These are phyloP conservation scores for Xanthorhoe spadicearia DNA, from an alignment of 2,888 invertebrate genomes.

Conservation along the genomic window DNA sequence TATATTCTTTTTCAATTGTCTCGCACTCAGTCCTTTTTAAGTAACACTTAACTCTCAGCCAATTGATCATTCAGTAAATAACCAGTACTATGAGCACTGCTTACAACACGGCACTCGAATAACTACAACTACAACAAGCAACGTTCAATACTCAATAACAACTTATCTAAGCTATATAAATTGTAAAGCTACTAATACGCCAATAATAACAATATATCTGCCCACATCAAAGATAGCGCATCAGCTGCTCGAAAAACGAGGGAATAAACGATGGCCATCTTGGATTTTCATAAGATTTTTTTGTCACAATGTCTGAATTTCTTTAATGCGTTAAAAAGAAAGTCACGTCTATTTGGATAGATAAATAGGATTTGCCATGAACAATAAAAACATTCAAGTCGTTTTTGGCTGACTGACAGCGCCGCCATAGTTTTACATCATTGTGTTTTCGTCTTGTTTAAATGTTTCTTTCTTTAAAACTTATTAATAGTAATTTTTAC, in stretches of 20 bases:
- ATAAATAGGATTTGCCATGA: background rate
- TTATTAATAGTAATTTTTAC: conserved; percentile 2
- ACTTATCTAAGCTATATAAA: conserved; percentile 35
- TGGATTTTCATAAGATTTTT: background rate
- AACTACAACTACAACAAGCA: conserved; percentile 27
- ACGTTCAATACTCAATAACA: conserved; percentile 36
- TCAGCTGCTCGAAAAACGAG: conserved; percentile 10
- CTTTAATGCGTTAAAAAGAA: background rate
- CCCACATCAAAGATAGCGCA: conserved; percentile 17
- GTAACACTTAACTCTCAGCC: no score
- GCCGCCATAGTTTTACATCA: conserved; percentile 5
- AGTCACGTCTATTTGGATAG: background rate
- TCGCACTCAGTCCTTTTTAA: no score
- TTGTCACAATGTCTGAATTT: background rate
- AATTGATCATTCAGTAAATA: background rate
- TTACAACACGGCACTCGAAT: background rate
- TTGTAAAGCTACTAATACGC: conserved; percentile 37
- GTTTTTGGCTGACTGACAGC: background rate
- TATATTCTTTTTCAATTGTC: no score
- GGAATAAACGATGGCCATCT: background rate
- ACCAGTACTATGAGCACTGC: background rate
- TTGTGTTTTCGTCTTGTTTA: background rate
- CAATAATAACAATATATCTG: conserved; percentile 35
- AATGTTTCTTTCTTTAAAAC: background rate
- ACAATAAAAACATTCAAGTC: background rate